Conservation (phyloP, 2,888 invertebrate species). For the Rhamnusium bicolor region DNA sequence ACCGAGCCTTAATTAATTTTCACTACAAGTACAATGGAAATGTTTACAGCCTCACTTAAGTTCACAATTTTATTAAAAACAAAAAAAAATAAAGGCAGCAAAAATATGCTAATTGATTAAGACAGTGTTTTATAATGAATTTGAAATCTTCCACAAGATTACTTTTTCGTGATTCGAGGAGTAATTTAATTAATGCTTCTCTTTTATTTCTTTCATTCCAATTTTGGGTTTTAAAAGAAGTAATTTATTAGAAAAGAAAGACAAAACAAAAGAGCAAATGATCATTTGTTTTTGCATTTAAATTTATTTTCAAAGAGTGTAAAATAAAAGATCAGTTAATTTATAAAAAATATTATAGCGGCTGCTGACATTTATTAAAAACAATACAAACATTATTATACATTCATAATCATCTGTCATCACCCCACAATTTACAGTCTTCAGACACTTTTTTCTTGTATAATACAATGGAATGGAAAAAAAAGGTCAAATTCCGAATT, state of each 20-base stretch:
- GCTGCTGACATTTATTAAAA: no score
- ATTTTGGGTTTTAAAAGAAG: background rate
- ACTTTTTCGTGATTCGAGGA: constrained; percentile 6
- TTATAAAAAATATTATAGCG: no score
- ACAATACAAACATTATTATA: no score
- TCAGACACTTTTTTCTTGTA: no score
- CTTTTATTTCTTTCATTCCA: background rate
- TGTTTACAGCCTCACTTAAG: no score
- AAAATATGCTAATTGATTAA: constrained; percentile 11
- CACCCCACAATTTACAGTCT: no score
- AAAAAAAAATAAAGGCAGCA: background rate
- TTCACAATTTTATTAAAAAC: no score
- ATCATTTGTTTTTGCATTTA: background rate
- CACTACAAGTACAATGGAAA: background rate
- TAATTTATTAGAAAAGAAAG: background rate
- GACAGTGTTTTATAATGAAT: constrained; percentile 17
- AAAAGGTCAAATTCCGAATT: no score
- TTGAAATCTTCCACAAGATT: constrained; percentile 22
- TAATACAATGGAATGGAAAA: no score
- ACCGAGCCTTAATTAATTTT: background rate
- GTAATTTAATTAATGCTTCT: constrained; percentile 26
- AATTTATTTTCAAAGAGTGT: background rate
- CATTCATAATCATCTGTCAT: no score
- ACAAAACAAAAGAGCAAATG: background rate
- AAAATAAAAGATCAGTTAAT: no score